Evolutionary conservation across 2,113 vertebrate genomes (phyloP).

Genomic region (Rhea pennata): DNA sequence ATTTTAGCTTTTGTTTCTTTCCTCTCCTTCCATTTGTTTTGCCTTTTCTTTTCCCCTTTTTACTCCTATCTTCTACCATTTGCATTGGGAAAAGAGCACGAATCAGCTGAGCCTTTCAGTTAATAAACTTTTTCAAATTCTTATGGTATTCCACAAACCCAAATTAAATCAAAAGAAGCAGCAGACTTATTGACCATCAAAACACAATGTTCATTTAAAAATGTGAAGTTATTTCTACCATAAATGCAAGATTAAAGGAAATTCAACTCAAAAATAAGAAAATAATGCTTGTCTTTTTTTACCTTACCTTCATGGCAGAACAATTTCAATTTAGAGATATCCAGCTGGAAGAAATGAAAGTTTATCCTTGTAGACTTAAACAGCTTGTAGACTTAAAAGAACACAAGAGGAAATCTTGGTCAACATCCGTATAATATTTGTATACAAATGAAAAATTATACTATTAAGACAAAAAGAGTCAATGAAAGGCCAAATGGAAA

Average conservation of each 20-base stretch:
- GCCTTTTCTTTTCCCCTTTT: neutral
- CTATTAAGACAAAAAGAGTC: conserved; percentile 34
- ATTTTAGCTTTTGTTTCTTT: neutral
- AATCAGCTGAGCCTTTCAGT: neutral
- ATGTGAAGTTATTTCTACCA: neutral
- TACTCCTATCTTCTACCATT: neutral
- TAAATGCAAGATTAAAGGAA: neutral
- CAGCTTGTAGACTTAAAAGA: neutral
- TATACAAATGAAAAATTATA: conserved; percentile 5
- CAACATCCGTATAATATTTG: neutral
- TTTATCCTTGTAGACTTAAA: neutral
- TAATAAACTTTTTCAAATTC: neutral
- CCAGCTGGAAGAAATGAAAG: neutral
- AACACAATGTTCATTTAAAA: neutral
- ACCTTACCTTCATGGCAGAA: neutral
- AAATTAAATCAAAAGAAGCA: neutral
- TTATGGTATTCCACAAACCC: neutral
- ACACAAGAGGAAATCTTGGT: neutral
- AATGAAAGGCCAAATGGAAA: conserved; percentile 48
- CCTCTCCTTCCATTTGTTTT: neutral
- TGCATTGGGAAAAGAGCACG: neutral
- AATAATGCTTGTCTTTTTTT: neutral
- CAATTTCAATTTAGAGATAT: neutral
- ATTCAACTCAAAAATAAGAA: neutral
- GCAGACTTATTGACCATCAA: neutral